Conservation (phyloP, 1,140 invertebrate genomes). For the Odontomachus brunneus region DNA sequence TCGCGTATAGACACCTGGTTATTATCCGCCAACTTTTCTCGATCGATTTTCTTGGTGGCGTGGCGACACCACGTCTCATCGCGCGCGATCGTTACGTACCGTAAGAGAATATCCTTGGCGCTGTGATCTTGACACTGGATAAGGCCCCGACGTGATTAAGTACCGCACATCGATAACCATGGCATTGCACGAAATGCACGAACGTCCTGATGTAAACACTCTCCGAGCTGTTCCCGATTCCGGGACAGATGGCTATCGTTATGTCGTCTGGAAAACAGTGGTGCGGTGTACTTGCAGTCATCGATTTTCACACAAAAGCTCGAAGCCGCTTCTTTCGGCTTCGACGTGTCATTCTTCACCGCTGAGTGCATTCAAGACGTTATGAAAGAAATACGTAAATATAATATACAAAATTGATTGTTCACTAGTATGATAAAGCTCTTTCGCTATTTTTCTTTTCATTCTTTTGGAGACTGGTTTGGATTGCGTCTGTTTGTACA, state of each 20-base stretch:
- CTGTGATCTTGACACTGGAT: constrained; percentile 92
- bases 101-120: constrained; percentile 95
- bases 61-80: background rate
- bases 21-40: constrained; percentile 18
- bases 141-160: constrained; percentile 97
- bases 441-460: no score
- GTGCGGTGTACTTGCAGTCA: background rate
- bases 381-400: background rate
- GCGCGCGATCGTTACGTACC: constrained; percentile 88
- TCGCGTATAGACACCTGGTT: background rate
- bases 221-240: constrained; percentile 97
- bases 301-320: background rate
- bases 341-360: no score
- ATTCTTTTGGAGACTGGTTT: no score
- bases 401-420: constrained; percentile 1
- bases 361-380: background rate
- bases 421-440: background rate
- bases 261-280: constrained; percentile 90
- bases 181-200: constrained; percentile 94
- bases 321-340: no score
- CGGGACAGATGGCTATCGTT: constrained; percentile 95
- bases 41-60: background rate
- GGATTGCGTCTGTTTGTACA: no score
- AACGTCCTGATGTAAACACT: constrained; percentile 97
- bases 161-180: constrained; percentile 96